These are phyloP conservation scores for Caranx melampygus DNA, from an alignment of 2,113 vertebrate species.

Conservation along the genomic window DNA sequence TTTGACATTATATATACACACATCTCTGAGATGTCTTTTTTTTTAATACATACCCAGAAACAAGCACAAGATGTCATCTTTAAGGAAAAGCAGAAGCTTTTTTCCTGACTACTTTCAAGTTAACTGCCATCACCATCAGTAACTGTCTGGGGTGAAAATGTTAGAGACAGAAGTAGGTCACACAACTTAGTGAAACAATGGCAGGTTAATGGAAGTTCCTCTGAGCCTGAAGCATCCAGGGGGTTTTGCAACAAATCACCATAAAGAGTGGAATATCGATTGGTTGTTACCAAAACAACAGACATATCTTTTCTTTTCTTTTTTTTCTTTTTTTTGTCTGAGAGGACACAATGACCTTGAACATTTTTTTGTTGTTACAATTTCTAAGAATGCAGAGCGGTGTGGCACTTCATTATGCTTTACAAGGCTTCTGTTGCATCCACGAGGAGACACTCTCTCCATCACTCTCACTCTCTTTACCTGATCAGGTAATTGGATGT, in stretches of 20 bases:
- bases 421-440: not conserved
- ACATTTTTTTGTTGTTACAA: not conserved
- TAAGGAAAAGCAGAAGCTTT: conserved; percentile 2
- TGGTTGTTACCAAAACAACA: not conserved
- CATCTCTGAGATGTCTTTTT: not conserved
- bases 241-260: not conserved
- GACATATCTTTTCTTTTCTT: not conserved
- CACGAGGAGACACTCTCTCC: not conserved
- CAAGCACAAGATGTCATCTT: not conserved
- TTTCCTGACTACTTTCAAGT: not conserved
- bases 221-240: conserved; percentile 1
- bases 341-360: not conserved
- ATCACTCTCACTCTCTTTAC: not conserved
- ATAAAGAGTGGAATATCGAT: not conserved
- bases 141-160: not conserved
- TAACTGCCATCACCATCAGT: not conserved
- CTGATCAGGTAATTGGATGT: conserved; percentile 3
- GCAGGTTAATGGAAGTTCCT: conserved; percentile 26
- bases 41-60: not conserved
- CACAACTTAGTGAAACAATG: not conserved
- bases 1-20: not conserved
- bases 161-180: conserved; percentile 43
- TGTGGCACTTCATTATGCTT: conserved; percentile 20
- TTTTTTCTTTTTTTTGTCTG: no score
- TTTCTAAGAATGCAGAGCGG: conserved; percentile 8